Evolutionary conservation across 2,113 vertebrate genomes (phyloP).

Genomic region (Psettodes erumei): DNA sequence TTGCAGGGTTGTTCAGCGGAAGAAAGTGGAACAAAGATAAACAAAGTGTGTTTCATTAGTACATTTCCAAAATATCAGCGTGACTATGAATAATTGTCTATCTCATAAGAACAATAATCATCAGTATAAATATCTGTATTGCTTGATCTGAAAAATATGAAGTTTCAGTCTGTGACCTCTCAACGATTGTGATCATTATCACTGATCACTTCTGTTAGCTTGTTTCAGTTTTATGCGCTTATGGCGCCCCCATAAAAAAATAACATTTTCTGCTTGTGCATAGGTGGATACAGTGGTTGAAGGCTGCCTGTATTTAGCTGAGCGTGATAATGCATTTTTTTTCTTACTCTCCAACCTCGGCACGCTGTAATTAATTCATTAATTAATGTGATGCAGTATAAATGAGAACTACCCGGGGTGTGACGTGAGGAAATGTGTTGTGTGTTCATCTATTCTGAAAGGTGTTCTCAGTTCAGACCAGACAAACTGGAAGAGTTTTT

Average conservation of each 20-base stretch:
- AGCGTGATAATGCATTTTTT: not conserved
- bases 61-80: not conserved
- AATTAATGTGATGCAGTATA: not conserved
- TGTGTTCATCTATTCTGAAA: not conserved
- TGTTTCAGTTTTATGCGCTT: not conserved
- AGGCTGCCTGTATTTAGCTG: not conserved
- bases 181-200: not conserved
- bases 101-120: not conserved
- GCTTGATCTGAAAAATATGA: not conserved
- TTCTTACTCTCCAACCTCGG: not conserved
- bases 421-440: too few species aligned
- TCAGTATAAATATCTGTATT: not conserved
- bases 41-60: not conserved
- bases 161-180: not conserved
- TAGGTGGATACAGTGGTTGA: not conserved
- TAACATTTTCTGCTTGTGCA: conserved; percentile 3
- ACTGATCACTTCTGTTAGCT: not conserved
- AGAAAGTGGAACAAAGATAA: not conserved
- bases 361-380: not conserved
- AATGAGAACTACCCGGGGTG: not conserved
- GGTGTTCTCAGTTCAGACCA: too few species aligned
- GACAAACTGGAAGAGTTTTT: not conserved
- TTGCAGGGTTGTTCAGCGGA: too few species aligned
- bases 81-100: not conserved
- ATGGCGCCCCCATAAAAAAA: not conserved